Conservation (phyloP, 2,113 vertebrate species). For the Passer domesticus region DNA sequence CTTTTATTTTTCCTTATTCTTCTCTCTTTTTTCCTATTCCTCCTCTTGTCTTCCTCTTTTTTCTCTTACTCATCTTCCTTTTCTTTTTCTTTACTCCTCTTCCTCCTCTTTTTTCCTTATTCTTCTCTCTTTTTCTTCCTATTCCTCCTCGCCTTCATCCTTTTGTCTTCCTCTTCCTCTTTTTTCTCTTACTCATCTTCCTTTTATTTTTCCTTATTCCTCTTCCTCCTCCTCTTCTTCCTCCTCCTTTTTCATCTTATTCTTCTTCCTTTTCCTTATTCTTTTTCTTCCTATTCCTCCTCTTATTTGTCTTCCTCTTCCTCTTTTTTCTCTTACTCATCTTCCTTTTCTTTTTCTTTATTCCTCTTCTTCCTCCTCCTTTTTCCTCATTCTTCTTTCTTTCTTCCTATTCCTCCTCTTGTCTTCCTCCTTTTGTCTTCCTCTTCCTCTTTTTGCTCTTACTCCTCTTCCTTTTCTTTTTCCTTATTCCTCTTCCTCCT, state of each 20-base stretch:
- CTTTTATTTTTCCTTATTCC: background rate
- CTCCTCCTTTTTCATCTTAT: too few relatives aligned
- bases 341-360: background rate
- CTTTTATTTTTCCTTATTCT: background rate
- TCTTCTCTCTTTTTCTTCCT: background rate
- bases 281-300: background rate
- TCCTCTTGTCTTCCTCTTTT: fast-evolving
- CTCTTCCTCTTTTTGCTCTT: too few relatives aligned
- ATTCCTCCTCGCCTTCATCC: too few relatives aligned
- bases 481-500: fast-evolving
- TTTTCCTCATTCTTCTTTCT: background rate
- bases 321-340: fast-evolving
- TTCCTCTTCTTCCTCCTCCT: fast-evolving
- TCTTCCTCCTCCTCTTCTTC: background rate
- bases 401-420: too few relatives aligned
- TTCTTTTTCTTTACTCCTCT: fast-evolving
- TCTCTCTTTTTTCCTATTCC: too few relatives aligned
- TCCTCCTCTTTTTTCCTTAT: background rate
- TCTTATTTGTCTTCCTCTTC: too few relatives aligned
- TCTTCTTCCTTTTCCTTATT: too few relatives aligned
- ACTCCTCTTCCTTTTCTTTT: background rate
- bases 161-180: too few relatives aligned
- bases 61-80: too few relatives aligned
- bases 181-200: too few relatives aligned
- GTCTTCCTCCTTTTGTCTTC: too few relatives aligned